Percentiles rank a stretch among this genome's conserved stretches.
Evolutionary conservation across 2,113 vertebrate genomes (phyloP).

Genomic region (Heptranchias perlo): DNA sequence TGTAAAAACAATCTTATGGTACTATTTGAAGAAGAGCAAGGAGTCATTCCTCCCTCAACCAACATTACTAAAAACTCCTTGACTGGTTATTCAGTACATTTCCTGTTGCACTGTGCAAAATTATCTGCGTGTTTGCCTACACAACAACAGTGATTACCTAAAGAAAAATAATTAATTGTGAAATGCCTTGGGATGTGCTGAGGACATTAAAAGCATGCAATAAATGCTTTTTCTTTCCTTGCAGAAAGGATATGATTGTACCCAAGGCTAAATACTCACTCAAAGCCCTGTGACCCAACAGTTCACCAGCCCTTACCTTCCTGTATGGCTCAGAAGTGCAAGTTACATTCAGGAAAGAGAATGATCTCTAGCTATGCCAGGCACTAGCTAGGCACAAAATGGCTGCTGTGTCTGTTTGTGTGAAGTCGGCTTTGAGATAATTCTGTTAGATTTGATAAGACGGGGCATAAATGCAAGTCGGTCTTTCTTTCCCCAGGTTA

Average conservation of each 20-base stretch:
- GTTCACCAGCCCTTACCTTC: not conserved
- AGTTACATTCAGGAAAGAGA: not conserved
- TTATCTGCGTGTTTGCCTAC: too few relatives aligned
- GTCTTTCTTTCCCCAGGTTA: not conserved
- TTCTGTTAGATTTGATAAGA: not conserved
- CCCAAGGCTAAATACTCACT: not conserved
- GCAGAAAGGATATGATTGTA: not conserved
- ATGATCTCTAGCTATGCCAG: not conserved
- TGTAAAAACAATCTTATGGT: too few relatives aligned
- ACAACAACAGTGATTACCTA: too few relatives aligned
- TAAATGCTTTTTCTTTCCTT: not conserved
- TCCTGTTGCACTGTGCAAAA: too few relatives aligned
- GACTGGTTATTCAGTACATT: too few relatives aligned
- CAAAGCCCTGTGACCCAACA: not conserved
- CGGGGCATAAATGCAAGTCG: not conserved
- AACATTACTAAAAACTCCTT: too few relatives aligned
- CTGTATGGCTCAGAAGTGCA: not conserved
- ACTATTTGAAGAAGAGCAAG: too few relatives aligned
- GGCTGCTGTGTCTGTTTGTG: not conserved
- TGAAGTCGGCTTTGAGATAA: not conserved
- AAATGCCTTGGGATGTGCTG: too few relatives aligned
- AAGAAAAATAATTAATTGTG: too few relatives aligned
- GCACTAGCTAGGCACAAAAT: not conserved
- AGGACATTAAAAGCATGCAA: too few relatives aligned
- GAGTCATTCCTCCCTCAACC: too few relatives aligned